Evolutionary conservation across 2,797 vertebrate genomes (phyloP).

Genomic region (Distichodus sexfasciatus): DNA sequence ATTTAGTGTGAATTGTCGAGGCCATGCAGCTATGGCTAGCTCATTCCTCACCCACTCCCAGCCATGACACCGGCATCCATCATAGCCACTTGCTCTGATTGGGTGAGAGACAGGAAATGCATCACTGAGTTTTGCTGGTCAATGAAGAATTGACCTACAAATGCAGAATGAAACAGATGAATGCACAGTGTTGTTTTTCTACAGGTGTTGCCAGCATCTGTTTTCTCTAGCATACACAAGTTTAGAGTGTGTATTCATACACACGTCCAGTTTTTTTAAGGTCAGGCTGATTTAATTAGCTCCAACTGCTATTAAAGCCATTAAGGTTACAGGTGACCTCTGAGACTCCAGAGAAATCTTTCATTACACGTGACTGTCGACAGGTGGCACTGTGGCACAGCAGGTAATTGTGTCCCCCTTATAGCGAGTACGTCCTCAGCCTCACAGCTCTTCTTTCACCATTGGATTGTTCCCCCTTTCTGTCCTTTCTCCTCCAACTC

Average conservation of each 20-base stretch:
- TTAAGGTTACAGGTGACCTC: neutral
- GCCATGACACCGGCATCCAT: constrained; percentile 59
- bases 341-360: neutral
- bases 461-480: neutral
- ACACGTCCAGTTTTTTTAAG: too few species aligned
- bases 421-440: neutral
- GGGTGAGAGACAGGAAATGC: constrained; percentile 46
- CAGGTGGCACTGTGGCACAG: constrained; percentile 74
- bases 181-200: constrained; percentile 6
- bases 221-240: neutral
- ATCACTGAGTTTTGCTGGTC: constrained; percentile 37
- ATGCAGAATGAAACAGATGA: constrained; percentile 11
- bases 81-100: constrained; percentile 54
- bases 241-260: too few species aligned
- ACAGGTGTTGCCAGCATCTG: neutral
- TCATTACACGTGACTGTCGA: constrained; percentile 4
- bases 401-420: constrained; percentile 34
- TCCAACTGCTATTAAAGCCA: neutral
- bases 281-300: constrained; percentile 3
- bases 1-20: constrained; percentile 52
- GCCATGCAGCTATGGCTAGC: constrained; percentile 65
- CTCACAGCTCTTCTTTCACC: neutral
- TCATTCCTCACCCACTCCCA: constrained; percentile 32
- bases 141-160: constrained; percentile 26
- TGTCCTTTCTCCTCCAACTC: neutral